These are phyloP conservation scores for Drosophila bipectinata DNA, from an alignment of 1,140 invertebrate species.

Conservation along the genomic window DNA sequence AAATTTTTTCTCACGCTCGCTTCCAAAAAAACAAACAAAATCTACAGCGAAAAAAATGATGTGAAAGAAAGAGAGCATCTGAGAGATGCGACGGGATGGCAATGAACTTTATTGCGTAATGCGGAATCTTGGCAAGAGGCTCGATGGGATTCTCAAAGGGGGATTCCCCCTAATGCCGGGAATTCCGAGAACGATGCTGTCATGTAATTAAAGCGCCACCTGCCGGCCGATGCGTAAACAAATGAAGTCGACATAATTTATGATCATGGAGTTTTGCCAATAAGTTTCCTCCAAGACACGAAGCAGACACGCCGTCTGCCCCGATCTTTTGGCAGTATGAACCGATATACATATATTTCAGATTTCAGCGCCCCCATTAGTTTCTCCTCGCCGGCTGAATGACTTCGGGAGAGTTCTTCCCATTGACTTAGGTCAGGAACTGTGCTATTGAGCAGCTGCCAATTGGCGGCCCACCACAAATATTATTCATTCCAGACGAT, in stretches of 20 bases:
- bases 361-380: constrained; percentile 11
- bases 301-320: constrained; percentile 60
- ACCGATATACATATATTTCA: constrained; percentile 20
- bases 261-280: constrained; percentile 82
- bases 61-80: constrained; percentile 41
- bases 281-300: constrained; percentile 56
- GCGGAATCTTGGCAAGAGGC: constrained; percentile 72
- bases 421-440: constrained; percentile 73
- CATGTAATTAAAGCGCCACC: constrained; percentile 77
- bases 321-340: constrained; percentile 23
- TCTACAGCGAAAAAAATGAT: constrained; percentile 54
- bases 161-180: constrained; percentile 57
- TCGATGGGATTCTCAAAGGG: constrained; percentile 31
- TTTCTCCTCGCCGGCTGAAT: constrained; percentile 34
- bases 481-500: constrained; percentile 61
- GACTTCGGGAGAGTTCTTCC: constrained; percentile 58
- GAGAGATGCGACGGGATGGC: constrained; percentile 39
- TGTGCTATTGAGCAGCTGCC: constrained; percentile 78
- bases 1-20: constrained; percentile 76
- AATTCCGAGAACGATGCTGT: constrained; percentile 32
- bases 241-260: constrained; percentile 78
- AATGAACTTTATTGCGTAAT: constrained; percentile 74
- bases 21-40: constrained; percentile 65
- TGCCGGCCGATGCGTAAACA: constrained; percentile 70
- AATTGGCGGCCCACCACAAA: constrained; percentile 58